A percentile compares a stretch with the other conserved stretches of the same genome.
These are phyloP conservation scores for Mythimna vitellina DNA, from an alignment of 2,888 invertebrate genomes.

Conservation along the genomic window DNA sequence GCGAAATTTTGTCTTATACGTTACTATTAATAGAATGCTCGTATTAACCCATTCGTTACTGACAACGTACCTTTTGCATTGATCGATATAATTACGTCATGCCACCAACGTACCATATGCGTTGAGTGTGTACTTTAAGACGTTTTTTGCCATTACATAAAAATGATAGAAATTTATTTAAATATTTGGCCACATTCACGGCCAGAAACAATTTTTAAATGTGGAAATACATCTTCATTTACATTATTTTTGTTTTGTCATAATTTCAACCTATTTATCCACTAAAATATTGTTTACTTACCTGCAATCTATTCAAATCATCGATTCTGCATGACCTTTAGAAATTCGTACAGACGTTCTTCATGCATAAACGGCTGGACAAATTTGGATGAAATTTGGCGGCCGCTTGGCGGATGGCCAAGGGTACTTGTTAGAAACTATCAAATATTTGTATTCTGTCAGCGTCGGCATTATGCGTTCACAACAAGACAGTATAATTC, in stretches of 20 bases:
- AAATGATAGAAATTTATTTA: slow-evolving; percentile 1
- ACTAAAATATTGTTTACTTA: slow-evolving; percentile 12
- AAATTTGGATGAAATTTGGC: neutral
- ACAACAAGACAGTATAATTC: too few relatives aligned
- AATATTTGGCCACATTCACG: neutral
- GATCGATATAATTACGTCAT: slow-evolving; percentile 5
- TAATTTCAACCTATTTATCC: neutral
- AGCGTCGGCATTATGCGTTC: neutral
- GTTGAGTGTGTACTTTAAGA: neutral
- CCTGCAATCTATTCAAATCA: neutral
- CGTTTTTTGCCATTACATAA: slow-evolving; percentile 9
- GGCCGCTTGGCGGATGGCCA: neutral
- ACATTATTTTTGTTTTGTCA: neutral
- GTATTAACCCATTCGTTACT: slow-evolving; percentile 11
- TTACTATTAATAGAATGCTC: too few relatives aligned
- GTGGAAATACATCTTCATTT: neutral
- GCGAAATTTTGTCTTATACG: too few relatives aligned
- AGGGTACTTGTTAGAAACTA: neutral
- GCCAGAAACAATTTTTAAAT: too few relatives aligned
- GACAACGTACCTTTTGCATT: slow-evolving; percentile 9
- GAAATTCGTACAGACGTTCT: neutral
- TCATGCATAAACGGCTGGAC: neutral
- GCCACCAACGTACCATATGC: slow-evolving; percentile 5
- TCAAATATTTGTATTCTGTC: neutral
- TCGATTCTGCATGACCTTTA: slow-evolving; percentile 1